Base-by-base conservation (phyloP, 2,888 invertebrate genomes). In the Psococerastis gibbosa region DNA sequence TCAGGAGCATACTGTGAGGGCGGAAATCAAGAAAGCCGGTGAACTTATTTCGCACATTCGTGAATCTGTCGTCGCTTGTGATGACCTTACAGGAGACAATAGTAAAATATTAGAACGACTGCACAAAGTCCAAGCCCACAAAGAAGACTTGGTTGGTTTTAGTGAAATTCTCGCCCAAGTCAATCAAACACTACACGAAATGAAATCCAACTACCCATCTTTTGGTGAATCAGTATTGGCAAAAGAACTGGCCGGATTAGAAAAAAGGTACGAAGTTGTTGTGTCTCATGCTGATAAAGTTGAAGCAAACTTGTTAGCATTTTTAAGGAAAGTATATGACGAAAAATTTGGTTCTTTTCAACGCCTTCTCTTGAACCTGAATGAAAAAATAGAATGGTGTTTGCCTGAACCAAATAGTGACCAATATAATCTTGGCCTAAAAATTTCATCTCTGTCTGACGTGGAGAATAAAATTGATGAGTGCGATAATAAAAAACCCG, bases 301-400 rank as follows among this genome's bases (percentile, higher is more conserved):
- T 13, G 80, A 83, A 60, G 55, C 54, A 32, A 77, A 81, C 0
- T 59, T 92, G 22, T 63, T 81, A 3, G 75, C 78, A 31, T 83
- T 87, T 61, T 66, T 94, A 43, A 84, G 85, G 56, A 91, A 91
- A 60, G 73, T 81, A 51, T 85, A 88, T 54, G 76, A 77, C 38
- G 89, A 89, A 50, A 88, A 85, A 55, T 72, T 84, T 45, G 75
- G 74, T 38, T 79, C 80, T 56, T 68, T 89, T 31, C 80, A 84
- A 53, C 72, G 88, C 52, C 76, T 84, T 56, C 71, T 92, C 8
- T 69, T 73, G 42, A 77, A 81, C 2, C 75, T 83, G 50, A 78
- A 79, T 49, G 92, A 94, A 56, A 92, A 92, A 61, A 76, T 88
- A 1, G 69, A 75, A 11, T 92, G 92, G 89, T 94, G 92, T 58